Evolutionary conservation across 2,888 invertebrate genomes (phyloP).

Genomic region (Lucinisca nassula): DNA sequence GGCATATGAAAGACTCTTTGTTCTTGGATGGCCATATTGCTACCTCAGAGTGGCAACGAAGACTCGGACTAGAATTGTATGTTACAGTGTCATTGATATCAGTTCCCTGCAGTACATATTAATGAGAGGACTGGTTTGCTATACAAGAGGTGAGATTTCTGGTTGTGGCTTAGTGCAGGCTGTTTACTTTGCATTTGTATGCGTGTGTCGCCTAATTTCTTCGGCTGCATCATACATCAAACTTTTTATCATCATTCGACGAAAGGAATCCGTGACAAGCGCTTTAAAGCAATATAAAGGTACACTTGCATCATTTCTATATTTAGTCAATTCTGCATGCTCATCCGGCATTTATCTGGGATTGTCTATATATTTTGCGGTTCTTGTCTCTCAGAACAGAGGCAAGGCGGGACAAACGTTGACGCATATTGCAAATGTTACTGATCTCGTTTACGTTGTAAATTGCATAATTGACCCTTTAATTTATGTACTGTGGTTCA

Average conservation of each 20-base stretch:
- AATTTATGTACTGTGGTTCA: not conserved
- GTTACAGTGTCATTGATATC: too few relatives aligned
- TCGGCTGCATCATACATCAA: not conserved
- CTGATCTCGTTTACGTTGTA: not conserved
- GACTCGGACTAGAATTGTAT: not conserved
- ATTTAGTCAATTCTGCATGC: not conserved
- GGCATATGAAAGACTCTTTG: not conserved
- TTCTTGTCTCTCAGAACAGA: not conserved
- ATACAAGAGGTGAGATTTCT: not conserved
- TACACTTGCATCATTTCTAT: not conserved
- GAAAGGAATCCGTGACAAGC: not conserved
- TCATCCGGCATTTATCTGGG: not conserved
- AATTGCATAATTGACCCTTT: not conserved
- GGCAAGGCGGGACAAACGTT: not conserved
- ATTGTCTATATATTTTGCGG: too few relatives aligned
- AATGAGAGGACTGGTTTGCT: not conserved
- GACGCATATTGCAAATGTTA: not conserved
- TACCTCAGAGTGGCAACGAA: not conserved
- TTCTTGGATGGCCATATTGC: not conserved
- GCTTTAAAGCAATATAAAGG: not conserved
- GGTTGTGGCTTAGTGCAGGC: not conserved
- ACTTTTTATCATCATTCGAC: not conserved
- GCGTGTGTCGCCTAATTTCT: not conserved
- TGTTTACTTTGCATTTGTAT: not conserved
- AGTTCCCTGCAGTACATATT: not conserved